Percentiles rank a stretch among this genome's conserved stretches.
phyloP scores from a whole-genome alignment of 2,797 vertebrate species.

The Microtus agrestis region DNA sequence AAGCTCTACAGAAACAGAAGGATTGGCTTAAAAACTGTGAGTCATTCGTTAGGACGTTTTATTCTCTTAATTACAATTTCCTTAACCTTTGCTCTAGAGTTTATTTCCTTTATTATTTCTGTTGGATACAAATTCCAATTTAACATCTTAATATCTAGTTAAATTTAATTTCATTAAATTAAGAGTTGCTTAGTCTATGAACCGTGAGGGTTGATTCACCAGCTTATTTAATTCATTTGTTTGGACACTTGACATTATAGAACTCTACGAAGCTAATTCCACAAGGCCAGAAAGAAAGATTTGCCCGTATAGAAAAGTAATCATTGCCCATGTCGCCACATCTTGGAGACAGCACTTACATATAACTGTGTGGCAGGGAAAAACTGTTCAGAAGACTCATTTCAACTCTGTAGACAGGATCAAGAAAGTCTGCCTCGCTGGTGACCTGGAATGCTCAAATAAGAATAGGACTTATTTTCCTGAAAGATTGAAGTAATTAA shows the following conservation, averaged over 20 bases:
- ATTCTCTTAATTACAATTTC: conserved; percentile 47
- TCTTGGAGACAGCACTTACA: neutral
- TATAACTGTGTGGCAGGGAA: neutral
- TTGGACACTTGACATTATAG: neutral
- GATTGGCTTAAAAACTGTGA: neutral
- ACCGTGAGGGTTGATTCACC: neutral
- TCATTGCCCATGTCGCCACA: neutral
- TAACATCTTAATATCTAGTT: conserved; percentile 28
- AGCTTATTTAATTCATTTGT: conserved; percentile 39
- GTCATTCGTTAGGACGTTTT: neutral
- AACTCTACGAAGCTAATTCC: conserved; percentile 20
- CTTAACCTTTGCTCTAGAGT: conserved; percentile 43
- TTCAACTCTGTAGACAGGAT: conserved; percentile 44
- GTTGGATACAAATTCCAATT: neutral
- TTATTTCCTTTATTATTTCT: conserved; percentile 56
- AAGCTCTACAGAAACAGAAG: neutral
- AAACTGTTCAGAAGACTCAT: conserved; percentile 50
- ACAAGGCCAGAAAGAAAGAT: conserved; percentile 11
- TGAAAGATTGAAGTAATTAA: conserved; percentile 69
- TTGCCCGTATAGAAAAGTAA: conserved; percentile 39
- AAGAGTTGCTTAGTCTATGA: neutral
- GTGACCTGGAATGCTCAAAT: conserved; percentile 31
- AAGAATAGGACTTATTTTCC: conserved; percentile 10
- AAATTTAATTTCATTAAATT: conserved; percentile 6
- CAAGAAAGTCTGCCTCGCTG: conserved; percentile 25